Percentiles rank a stretch among this genome's conserved stretches.
Evolutionary conservation across 1,140 invertebrate species (phyloP).

Genomic region (Euglossa dilemma): DNA sequence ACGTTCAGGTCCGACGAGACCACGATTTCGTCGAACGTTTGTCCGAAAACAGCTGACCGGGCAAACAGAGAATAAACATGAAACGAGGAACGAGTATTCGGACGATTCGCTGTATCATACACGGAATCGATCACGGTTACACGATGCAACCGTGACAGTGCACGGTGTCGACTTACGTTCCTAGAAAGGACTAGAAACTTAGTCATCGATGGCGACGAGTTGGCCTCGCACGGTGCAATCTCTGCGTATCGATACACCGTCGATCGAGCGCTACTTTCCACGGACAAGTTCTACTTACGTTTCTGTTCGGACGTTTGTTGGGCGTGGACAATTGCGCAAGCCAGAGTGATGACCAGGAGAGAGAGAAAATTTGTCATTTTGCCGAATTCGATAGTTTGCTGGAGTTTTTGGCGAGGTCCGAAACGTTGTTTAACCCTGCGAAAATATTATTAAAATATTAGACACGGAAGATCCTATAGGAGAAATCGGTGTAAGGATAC

Average conservation of each 20-base stretch:
- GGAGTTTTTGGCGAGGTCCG: conserved; percentile 45
- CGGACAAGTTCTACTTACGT: conserved; percentile 66
- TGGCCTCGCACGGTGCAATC: neutral
- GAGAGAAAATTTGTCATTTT: conserved; percentile 75
- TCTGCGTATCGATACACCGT: neutral
- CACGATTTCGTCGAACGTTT: conserved; percentile 80
- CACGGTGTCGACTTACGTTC: neutral
- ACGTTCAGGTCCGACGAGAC: conserved; percentile 80
- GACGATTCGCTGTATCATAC: neutral
- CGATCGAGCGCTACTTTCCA: neutral
- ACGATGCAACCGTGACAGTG: neutral
- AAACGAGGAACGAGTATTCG: neutral
- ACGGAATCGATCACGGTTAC: conserved; percentile 1
- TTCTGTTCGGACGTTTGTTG: conserved; percentile 69
- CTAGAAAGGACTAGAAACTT: neutral
- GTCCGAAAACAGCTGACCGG: conserved; percentile 73
- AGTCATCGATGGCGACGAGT: neutral
- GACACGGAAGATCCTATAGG: neutral
- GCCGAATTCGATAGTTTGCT: conserved; percentile 34
- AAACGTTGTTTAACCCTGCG: conserved; percentile 61
- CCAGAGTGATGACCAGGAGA: conserved; percentile 70
- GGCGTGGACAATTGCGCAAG: conserved; percentile 72
- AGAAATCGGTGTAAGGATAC: neutral
- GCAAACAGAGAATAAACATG: neutral
- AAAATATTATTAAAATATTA: neutral